A percentile compares a stretch with the other conserved stretches of the same genome.
phyloP scores from a whole-genome alignment of 2,888 invertebrate genomes.

The Ypsolopha scabrella region DNA sequence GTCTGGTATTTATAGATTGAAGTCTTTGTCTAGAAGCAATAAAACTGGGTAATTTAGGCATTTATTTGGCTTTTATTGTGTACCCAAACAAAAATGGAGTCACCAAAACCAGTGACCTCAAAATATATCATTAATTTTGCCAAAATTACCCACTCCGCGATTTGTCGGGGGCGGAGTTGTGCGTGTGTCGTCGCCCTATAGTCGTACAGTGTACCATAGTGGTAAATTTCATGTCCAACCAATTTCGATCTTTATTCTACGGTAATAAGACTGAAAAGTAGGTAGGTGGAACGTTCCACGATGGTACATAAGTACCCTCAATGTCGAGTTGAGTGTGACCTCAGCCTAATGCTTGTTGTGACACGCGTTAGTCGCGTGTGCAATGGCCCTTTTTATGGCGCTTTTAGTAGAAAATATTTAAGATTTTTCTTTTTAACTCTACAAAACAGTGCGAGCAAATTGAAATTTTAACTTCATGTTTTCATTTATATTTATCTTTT shows the following conservation, averaged over 20 bases:
- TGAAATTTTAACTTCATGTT: too few relatives aligned
- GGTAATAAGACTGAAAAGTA: too few relatives aligned
- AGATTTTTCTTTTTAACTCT: constrained; percentile 11
- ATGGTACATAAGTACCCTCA: too few relatives aligned
- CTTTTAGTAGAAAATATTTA: constrained; percentile 21
- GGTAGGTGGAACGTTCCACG: too few relatives aligned
- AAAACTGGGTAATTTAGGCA: too few relatives aligned
- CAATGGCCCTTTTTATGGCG: constrained; percentile 34
- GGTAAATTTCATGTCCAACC: too few relatives aligned
- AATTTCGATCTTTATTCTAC: too few relatives aligned
- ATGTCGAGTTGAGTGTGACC: constrained; percentile 22
- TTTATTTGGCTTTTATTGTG: not conserved
- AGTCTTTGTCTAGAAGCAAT: too few relatives aligned
- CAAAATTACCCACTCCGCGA: not conserved
- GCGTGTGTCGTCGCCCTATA: constrained; percentile 23
- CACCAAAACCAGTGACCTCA: not conserved
- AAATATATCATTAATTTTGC: not conserved
- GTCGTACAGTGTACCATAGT: too few relatives aligned
- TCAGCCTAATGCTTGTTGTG: constrained; percentile 15
- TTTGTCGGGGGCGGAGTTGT: not conserved
- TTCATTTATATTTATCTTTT: too few relatives aligned
- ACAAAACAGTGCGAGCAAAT: too few relatives aligned
- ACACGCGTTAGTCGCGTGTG: constrained; percentile 51
- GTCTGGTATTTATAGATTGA: too few relatives aligned
- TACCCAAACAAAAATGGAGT: not conserved